A percentile compares a stretch with the other conserved stretches of the same genome.
phyloP scores from a whole-genome alignment of 2,888 invertebrate species.

The Aphrophora alni region DNA sequence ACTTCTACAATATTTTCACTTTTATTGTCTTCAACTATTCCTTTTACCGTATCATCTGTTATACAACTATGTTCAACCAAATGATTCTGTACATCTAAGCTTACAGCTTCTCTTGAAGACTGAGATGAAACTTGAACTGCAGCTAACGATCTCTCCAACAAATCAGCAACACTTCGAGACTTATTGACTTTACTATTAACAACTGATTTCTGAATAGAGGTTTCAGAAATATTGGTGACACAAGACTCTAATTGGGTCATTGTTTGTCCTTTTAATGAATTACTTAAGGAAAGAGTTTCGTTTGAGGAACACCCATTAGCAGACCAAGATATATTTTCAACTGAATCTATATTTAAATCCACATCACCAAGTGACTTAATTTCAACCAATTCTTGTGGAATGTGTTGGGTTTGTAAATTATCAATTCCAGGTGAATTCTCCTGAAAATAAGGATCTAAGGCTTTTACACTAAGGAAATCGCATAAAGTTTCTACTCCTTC shows the following conservation, averaged over 20 bases:
- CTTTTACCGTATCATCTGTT: neutral
- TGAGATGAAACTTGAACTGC: neutral
- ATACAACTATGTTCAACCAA: neutral
- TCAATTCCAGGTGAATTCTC: neutral
- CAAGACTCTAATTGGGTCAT: neutral
- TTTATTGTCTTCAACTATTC: no score
- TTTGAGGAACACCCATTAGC: neutral
- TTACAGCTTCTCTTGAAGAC: neutral
- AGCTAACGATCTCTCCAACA: neutral
- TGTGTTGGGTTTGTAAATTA: neutral
- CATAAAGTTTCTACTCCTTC: constrained; percentile 2
- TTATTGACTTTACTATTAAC: neutral
- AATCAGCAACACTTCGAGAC: neutral
- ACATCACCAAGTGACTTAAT: neutral
- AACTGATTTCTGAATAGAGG: neutral
- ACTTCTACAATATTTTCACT: no score
- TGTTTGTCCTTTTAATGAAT: neutral
- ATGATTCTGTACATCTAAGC: neutral
- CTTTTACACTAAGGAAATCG: constrained; percentile 24
- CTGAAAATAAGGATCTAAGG: constrained; percentile 18
- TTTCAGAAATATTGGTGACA: neutral
- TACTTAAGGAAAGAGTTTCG: neutral
- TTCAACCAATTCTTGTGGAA: neutral
- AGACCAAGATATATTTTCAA: neutral
- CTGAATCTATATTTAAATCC: neutral